These are phyloP conservation scores for Pao palembangensis DNA, from an alignment of 2,113 vertebrate genomes.

Conservation along the genomic window DNA sequence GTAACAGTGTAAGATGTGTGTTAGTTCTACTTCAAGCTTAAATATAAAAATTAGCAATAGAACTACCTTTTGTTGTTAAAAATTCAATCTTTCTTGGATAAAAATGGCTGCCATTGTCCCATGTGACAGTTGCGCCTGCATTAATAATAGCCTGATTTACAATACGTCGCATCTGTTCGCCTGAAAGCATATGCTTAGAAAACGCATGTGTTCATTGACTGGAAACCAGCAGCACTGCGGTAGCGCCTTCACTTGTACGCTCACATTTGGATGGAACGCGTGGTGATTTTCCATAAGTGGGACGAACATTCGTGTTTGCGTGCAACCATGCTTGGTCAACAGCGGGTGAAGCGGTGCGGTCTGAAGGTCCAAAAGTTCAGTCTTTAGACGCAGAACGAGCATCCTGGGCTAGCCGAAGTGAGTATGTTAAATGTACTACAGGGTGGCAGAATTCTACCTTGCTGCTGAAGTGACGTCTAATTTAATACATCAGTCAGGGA, in stretches of 20 bases:
- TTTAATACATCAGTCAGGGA: slow-evolving; percentile 25
- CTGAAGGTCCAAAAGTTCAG: slow-evolving; percentile 14
- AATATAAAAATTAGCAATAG: background rate
- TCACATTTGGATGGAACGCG: slow-evolving; percentile 34
- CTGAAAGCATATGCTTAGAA: slow-evolving; percentile 31
- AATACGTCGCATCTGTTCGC: slow-evolving; percentile 18
- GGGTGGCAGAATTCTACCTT: too few species aligned
- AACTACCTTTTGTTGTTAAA: background rate
- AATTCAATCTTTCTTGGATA: background rate
- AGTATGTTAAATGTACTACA: too few species aligned
- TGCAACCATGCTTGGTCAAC: slow-evolving; percentile 32
- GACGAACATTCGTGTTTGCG: slow-evolving; percentile 42
- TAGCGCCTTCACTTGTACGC: slow-evolving; percentile 29
- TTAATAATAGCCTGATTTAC: slow-evolving; percentile 27
- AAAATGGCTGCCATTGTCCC: slow-evolving; percentile 21
- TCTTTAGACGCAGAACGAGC: slow-evolving; percentile 20
- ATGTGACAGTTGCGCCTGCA: slow-evolving; percentile 18
- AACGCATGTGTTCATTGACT: background rate
- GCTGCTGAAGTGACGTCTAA: too few species aligned
- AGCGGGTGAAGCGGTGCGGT: slow-evolving; percentile 44
- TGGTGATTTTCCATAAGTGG: slow-evolving; percentile 47
- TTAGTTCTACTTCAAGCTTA: slow-evolving; percentile 11
- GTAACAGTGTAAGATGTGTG: background rate
- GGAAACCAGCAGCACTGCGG: slow-evolving; percentile 14
- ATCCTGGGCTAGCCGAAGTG: slow-evolving; percentile 9